phyloP scores from a whole-genome alignment of 2,113 vertebrate species.

The Nesogale talazaci region DNA sequence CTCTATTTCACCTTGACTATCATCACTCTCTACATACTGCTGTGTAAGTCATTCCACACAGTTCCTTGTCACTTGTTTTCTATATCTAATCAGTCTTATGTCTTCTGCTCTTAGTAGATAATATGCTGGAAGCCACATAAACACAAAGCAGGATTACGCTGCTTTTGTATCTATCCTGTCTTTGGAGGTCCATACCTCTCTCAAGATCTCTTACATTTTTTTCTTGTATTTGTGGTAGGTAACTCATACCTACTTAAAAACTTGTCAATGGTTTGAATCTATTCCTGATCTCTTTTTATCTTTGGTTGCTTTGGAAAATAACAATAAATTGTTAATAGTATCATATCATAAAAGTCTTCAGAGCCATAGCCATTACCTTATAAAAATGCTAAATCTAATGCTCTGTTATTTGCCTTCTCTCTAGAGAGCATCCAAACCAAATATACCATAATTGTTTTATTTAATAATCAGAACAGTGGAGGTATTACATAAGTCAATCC shows the following conservation, averaged over 20 bases:
- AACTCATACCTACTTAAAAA: slow-evolving; percentile 5
- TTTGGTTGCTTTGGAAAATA: slow-evolving; percentile 13
- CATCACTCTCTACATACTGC: not conserved
- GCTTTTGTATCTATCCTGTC: not conserved
- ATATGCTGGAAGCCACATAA: not conserved
- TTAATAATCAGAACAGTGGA: not conserved
- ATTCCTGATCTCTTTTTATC: not conserved
- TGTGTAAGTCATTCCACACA: not conserved
- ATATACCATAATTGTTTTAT: not conserved
- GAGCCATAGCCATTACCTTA: not conserved
- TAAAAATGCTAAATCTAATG: not conserved
- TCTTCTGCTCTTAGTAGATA: not conserved
- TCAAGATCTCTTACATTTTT: not conserved
- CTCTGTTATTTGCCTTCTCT: slow-evolving; percentile 14
- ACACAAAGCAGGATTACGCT: not conserved
- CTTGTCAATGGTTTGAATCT: not conserved
- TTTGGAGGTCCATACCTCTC: not conserved
- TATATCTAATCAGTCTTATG: not conserved
- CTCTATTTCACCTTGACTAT: not conserved
- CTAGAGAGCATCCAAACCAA: not conserved
- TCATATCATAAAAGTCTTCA: not conserved
- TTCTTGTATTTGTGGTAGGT: not conserved
- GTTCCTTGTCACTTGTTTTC: not conserved
- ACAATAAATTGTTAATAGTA: not conserved
- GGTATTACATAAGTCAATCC: rapidly evolving